A percentile compares a stretch with the other conserved stretches of the same genome.
These are phyloP conservation scores for Regulus satrapa DNA, from an alignment of 2,113 vertebrate genomes.

Conservation along the genomic window DNA sequence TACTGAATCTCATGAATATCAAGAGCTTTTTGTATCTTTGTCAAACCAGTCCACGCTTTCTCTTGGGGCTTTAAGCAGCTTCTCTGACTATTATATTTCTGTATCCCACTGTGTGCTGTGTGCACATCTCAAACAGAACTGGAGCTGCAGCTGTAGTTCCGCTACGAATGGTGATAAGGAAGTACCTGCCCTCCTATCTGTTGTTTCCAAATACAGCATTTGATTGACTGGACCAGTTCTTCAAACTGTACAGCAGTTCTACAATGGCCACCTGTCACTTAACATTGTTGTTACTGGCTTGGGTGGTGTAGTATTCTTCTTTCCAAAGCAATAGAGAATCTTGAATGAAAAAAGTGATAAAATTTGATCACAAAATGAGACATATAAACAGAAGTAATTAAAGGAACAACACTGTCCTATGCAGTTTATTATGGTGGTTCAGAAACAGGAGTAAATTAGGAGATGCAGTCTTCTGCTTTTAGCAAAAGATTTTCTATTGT, in stretches of 20 bases:
- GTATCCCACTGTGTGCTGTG: not conserved
- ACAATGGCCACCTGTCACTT: not conserved
- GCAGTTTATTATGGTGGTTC: not conserved
- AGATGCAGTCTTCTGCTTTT: not conserved
- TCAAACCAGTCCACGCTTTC: not conserved
- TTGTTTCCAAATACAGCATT: constrained; percentile 3
- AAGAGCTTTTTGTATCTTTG: not conserved
- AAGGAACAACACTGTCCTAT: not conserved
- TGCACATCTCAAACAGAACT: not conserved
- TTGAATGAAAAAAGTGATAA: not conserved
- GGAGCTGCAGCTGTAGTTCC: not conserved
- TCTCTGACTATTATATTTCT: not conserved
- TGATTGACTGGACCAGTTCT: not conserved
- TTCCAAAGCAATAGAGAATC: not conserved
- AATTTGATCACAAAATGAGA: not conserved
- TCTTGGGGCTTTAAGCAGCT: not conserved
- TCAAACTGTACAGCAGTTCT: not conserved
- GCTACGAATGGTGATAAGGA: not conserved
- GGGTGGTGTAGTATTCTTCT: not conserved
- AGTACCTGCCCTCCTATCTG: not conserved
- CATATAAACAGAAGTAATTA: not conserved
- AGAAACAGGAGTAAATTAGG: not conserved
- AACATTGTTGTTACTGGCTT: not conserved
- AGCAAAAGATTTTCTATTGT: not conserved
- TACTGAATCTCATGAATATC: constrained; percentile 27